Evolutionary conservation across 2,888 invertebrate genomes (phyloP).

Genomic region (Diarsia dahlii): DNA sequence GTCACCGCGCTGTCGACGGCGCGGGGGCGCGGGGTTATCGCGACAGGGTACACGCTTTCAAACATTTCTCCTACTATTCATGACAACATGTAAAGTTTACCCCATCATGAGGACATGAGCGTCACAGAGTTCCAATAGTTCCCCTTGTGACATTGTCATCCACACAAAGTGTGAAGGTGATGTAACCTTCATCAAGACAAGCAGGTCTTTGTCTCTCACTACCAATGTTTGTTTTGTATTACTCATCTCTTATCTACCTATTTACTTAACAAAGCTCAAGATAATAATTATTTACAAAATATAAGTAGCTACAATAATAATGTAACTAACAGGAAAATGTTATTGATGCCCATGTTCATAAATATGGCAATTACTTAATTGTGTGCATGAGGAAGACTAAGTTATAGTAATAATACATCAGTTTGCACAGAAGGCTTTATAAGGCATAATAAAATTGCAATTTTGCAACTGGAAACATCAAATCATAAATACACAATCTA

Average conservation of each 20-base stretch:
- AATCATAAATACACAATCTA: background rate
- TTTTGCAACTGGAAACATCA: background rate
- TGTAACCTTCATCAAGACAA: constrained; percentile 19
- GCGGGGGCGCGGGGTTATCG: constrained; percentile 36
- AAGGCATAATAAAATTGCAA: background rate
- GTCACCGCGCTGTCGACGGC: background rate
- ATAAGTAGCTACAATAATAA: background rate
- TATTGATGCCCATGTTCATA: background rate
- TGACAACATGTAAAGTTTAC: background rate
- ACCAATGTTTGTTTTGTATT: constrained; percentile 20
- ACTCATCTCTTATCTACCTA: constrained; percentile 28
- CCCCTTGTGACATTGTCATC: background rate
- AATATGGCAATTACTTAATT: background rate
- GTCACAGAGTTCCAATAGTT: background rate
- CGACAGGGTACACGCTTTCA: background rate
- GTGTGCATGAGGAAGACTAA: background rate
- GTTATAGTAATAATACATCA: background rate
- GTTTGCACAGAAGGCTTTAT: background rate
- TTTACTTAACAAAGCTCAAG: constrained; percentile 21
- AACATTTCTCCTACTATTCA: background rate
- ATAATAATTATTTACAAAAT: constrained; percentile 23
- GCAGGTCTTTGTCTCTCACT: constrained; percentile 2
- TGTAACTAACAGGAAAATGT: constrained; percentile 4
- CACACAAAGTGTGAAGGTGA: background rate
- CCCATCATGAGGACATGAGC: no score